Conservation (phyloP, 2,113 vertebrate genomes). For the Pristiophorus japonicus region DNA sequence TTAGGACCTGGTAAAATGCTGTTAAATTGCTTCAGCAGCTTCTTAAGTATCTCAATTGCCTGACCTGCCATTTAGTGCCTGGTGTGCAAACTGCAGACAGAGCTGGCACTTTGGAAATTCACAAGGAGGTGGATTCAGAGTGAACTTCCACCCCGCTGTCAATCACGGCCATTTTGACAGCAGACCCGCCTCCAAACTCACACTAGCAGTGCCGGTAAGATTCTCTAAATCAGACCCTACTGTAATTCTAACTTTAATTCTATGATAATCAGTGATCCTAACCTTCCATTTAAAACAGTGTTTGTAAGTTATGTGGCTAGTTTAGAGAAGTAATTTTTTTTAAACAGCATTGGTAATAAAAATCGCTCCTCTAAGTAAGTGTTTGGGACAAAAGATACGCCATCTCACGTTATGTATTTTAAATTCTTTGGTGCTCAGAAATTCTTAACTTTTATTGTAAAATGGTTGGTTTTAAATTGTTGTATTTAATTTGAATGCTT, state of each 20-base stretch:
- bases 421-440: not conserved
- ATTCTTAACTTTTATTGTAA: not conserved
- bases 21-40: too few species aligned
- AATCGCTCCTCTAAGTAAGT: not conserved
- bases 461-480: not conserved
- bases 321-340: not conserved
- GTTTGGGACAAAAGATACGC: not conserved
- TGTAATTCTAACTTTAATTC: not conserved
- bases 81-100: too few species aligned
- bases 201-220: too few species aligned
- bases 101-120: too few species aligned
- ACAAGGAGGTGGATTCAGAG: too few species aligned
- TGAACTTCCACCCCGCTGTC: too few species aligned
- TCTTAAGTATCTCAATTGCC: too few species aligned
- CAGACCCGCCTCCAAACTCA: too few species aligned
- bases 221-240: not conserved
- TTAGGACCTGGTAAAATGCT: too few species aligned
- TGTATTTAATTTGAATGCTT: not conserved
- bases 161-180: too few species aligned
- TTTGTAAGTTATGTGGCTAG: not conserved
- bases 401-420: not conserved
- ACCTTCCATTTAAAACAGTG: not conserved
- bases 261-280: not conserved
- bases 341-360: not conserved
- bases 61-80: too few species aligned